A percentile compares a stretch with the other conserved stretches of the same genome.
Conservation (phyloP, 2,888 invertebrate species). For the Marasmarcha lunaedactyla region DNA sequence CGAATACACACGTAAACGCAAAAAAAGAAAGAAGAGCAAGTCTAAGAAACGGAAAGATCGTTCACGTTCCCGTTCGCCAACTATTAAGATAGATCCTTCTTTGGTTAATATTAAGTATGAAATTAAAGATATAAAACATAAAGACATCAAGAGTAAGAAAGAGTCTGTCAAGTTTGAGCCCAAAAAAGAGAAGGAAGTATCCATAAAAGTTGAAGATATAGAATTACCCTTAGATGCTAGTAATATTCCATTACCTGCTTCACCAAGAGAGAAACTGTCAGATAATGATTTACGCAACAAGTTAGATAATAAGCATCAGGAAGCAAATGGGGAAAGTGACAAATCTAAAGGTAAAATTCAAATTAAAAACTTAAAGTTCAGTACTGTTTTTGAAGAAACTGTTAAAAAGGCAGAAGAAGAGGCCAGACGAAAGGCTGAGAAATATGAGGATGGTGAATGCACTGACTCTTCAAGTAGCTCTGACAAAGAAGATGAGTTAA, state of each 20-base stretch:
- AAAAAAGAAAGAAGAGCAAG: constrained; percentile 70
- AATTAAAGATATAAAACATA: neutral
- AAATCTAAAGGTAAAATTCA: constrained; percentile 71
- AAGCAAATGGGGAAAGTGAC: constrained; percentile 35
- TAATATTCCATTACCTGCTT: constrained; percentile 48
- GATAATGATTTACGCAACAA: constrained; percentile 29
- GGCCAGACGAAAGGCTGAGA: constrained; percentile 70
- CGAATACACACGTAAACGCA: constrained; percentile 66
- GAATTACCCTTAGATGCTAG: constrained; percentile 32
- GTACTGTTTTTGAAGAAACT: constrained; percentile 74
- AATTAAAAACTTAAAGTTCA: constrained; percentile 77
- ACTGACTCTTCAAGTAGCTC: constrained; percentile 55
- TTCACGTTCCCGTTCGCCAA: neutral
- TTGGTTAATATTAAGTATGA: neutral
- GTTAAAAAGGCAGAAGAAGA: constrained; percentile 75
- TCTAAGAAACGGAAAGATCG: constrained; percentile 34
- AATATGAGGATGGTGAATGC: constrained; percentile 75
- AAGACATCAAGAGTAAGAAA: neutral
- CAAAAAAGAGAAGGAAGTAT: neutral
- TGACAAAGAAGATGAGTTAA: constrained; percentile 38
- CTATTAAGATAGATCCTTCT: neutral
- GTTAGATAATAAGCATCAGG: constrained; percentile 32
- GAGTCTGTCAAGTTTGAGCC: neutral
- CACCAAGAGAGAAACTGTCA: constrained; percentile 36
- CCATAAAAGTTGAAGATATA: neutral